Base-by-base conservation (phyloP, 2,888 invertebrate species). In the Ptycholaimellus sp. region DNA sequence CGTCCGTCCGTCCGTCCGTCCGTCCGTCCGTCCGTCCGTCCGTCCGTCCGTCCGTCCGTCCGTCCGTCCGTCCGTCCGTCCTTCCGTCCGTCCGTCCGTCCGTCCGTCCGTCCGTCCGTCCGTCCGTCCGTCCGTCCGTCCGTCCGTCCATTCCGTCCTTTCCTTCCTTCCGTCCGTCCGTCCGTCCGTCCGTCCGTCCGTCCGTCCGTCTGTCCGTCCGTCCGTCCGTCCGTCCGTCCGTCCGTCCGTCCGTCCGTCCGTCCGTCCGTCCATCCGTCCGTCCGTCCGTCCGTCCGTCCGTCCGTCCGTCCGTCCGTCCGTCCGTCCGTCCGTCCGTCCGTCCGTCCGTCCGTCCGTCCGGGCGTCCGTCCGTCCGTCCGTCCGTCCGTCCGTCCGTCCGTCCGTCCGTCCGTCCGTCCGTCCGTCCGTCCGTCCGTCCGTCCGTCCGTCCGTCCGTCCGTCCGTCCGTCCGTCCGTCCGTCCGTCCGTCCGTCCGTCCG, bases 11-110 rank as follows among this genome's bases (percentile, higher is more conserved):
- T 30, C 30, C 30, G 30, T 30, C 30, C 30, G 30, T 30, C 30
- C 30, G 30, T 30, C 30, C 30, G 30, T 30, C 30, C 30, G 30
- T 30, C 30, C 30, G 30, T 30, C 30, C 30, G 30, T 30, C 30
- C 30, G 30, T 30, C 30, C 30, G 30, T 30, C 30, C 30, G 30
- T 30, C 30, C 30, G 30, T 30, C 30, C 30, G 30, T 30, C 30
- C 30, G 30, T 30, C 30, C 30, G 30, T 30, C 30, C 30, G 30
- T 30, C 30, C 30, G 30, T 30, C 30, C 9, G 30, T 30, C 30
- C 13, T 17, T 30, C 30, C 30, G 30, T 30, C 30, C 30, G 30
- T 30, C 30, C 30, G 30, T 30, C 30, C 30, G 30, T 30, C 30
- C 30, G 30, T 30, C 30, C 30, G 30, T 30, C 30, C 30, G 30